Conservation (phyloP, 2,888 invertebrate genomes). For the Hololepta plana region DNA sequence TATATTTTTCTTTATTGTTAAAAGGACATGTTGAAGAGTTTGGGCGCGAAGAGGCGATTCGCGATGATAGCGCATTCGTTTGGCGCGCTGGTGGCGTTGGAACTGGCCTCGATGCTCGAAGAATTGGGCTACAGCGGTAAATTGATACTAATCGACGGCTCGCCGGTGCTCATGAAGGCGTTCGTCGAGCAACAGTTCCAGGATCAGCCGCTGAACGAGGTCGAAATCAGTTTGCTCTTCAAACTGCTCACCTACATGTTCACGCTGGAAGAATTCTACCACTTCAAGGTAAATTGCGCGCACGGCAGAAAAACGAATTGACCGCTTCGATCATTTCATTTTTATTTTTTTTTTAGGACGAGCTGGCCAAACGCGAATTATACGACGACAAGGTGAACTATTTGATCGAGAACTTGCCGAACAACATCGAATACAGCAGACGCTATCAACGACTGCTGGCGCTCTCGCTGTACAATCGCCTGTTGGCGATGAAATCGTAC, state of each 20-base stretch:
- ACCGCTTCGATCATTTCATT: no score
- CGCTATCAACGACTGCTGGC: slow-evolving; percentile 31
- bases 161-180: slow-evolving; percentile 43
- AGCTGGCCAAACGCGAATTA: slow-evolving; percentile 2
- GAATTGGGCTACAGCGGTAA: slow-evolving; percentile 38
- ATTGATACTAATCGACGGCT: slow-evolving; percentile 59
- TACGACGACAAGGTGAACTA: slow-evolving; percentile 14
- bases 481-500: slow-evolving; percentile 38
- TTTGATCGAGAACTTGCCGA: slow-evolving; percentile 23
- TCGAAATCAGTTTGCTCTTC: slow-evolving; percentile 34
- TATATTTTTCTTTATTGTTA: slow-evolving; percentile 3
- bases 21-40: slow-evolving; percentile 5
- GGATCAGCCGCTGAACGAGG: slow-evolving; percentile 26
- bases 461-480: slow-evolving; percentile 14
- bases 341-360: slow-evolving; percentile 2
- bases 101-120: slow-evolving; percentile 54
- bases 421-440: slow-evolving; percentile 36
- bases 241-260: slow-evolving; percentile 32
- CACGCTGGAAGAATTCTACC: no score
- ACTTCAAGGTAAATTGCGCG: no score
- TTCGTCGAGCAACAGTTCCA: slow-evolving; percentile 28
- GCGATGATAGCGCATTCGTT: slow-evolving; percentile 72
- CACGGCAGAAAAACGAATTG: no score
- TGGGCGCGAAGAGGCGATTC: slow-evolving; percentile 39
- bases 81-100: slow-evolving; percentile 57